These are phyloP conservation scores for Lissocephala sabroskyi DNA, from an alignment of 2,888 invertebrate genomes.

Conservation along the genomic window DNA sequence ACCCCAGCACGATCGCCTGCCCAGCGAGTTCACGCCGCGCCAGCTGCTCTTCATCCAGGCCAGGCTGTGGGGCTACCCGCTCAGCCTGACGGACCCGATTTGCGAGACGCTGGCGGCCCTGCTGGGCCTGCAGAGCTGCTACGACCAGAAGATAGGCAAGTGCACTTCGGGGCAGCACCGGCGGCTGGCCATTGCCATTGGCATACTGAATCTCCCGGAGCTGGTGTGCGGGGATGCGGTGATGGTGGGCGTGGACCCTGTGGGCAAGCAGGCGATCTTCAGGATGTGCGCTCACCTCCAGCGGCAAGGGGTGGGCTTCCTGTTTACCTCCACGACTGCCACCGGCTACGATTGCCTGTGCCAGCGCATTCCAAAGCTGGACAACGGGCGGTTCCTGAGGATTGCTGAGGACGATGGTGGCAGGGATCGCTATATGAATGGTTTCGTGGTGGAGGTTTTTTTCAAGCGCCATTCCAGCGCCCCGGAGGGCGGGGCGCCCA, in stretches of 20 bases:
- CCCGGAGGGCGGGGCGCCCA: too few relatives aligned
- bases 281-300: conserved; percentile 69
- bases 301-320: conserved; percentile 30
- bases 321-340: conserved; percentile 74
- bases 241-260: conserved; percentile 36
- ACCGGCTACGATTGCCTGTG: conserved; percentile 38
- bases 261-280: conserved; percentile 30
- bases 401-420: too few relatives aligned
- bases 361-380: conserved; percentile 21
- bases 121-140: conserved; percentile 34
- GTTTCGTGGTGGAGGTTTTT: too few relatives aligned
- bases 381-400: conserved; percentile 31
- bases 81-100: neutral
- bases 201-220: conserved; percentile 37
- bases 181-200: conserved; percentile 34
- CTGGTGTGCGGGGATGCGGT: conserved; percentile 40
- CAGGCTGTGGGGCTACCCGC: conserved; percentile 29
- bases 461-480: too few relatives aligned
- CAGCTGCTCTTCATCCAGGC: conserved; percentile 34
- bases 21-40: conserved; percentile 26
- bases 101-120: conserved; percentile 30
- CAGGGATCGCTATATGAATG: too few relatives aligned
- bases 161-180: conserved; percentile 38
- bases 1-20: conserved; percentile 22
- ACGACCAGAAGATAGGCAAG: conserved; percentile 8